These are phyloP conservation scores for Eugnorisma glareosa DNA, from an alignment of 2,888 invertebrate species.

Conservation along the genomic window DNA sequence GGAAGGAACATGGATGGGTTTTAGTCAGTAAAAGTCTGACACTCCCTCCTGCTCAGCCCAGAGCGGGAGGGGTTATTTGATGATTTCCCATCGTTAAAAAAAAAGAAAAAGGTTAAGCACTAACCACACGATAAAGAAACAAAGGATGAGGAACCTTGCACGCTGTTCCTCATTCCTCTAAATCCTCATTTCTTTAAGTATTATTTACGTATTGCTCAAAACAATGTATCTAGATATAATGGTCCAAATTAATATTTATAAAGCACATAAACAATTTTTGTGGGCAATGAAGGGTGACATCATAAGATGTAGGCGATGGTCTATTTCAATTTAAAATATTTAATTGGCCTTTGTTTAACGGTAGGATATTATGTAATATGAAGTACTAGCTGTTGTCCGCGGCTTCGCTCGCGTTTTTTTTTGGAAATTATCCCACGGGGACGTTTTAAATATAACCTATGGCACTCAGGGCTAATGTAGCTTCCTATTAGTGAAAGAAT, in stretches of 20 bases:
- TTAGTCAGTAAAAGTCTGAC: too few relatives aligned
- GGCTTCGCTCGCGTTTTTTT: too few relatives aligned
- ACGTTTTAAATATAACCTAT: too few relatives aligned
- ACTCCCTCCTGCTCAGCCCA: too few relatives aligned
- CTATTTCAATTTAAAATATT: constrained; percentile 50
- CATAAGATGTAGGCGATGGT: constrained; percentile 20
- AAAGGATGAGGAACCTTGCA: not conserved
- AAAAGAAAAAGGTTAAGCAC: too few relatives aligned
- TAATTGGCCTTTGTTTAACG: constrained; percentile 46
- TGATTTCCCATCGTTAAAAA: too few relatives aligned
- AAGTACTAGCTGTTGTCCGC: not conserved
- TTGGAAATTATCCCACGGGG: too few relatives aligned
- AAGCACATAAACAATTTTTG: constrained; percentile 37
- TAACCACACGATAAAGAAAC: too few relatives aligned
- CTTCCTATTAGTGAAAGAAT: too few relatives aligned
- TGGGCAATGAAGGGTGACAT: constrained; percentile 55
- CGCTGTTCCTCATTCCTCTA: not conserved
- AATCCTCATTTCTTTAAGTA: not conserved
- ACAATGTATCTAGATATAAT: constrained; percentile 9
- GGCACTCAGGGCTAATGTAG: too few relatives aligned
- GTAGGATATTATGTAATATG: constrained; percentile 25
- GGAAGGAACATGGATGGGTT: too few relatives aligned
- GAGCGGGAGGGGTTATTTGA: too few relatives aligned
- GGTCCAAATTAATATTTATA: constrained; percentile 18
- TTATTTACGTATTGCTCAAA: not conserved